These are phyloP conservation scores for Pseudotriccus pelzelni DNA, from an alignment of 2,797 vertebrate species.

Conservation along the genomic window DNA sequence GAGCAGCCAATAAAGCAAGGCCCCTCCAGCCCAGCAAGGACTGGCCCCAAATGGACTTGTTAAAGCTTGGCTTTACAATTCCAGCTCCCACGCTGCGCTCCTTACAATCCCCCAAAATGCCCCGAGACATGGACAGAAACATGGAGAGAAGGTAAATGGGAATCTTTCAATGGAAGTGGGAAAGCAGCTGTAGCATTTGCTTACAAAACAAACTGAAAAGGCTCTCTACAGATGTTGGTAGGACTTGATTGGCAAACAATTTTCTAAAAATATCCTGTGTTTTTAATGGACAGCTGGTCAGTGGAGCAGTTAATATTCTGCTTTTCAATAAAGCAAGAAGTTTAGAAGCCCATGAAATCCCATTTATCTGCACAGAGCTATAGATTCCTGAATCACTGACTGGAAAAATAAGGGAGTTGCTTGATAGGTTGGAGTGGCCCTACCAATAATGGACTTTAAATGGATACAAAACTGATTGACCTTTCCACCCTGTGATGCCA, in stretches of 20 bases:
- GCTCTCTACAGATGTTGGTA: slow-evolving; percentile 26
- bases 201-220: slow-evolving; percentile 18
- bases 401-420: slow-evolving; percentile 60
- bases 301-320: slow-evolving; percentile 68
- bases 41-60: slow-evolving; percentile 22
- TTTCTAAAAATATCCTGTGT: slow-evolving; percentile 59
- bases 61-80: slow-evolving; percentile 31
- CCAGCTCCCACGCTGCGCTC: neutral
- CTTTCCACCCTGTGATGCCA: slow-evolving; percentile 31
- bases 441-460: slow-evolving; percentile 34
- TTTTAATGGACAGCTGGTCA: slow-evolving; percentile 65
- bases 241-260: slow-evolving; percentile 59
- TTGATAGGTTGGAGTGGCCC: slow-evolving; percentile 36
- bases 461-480: slow-evolving; percentile 37
- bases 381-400: slow-evolving; percentile 53
- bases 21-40: neutral
- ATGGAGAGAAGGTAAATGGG: slow-evolving; percentile 41
- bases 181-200: slow-evolving; percentile 11
- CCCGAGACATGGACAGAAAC: neutral
- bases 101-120: neutral
- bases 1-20: neutral
- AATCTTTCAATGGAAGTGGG: neutral
- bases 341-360: slow-evolving; percentile 66
- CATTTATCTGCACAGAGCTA: slow-evolving; percentile 59
- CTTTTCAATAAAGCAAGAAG: slow-evolving; percentile 72